phyloP scores from a whole-genome alignment of 2,113 vertebrate species.

The Emydura subglobosa region DNA sequence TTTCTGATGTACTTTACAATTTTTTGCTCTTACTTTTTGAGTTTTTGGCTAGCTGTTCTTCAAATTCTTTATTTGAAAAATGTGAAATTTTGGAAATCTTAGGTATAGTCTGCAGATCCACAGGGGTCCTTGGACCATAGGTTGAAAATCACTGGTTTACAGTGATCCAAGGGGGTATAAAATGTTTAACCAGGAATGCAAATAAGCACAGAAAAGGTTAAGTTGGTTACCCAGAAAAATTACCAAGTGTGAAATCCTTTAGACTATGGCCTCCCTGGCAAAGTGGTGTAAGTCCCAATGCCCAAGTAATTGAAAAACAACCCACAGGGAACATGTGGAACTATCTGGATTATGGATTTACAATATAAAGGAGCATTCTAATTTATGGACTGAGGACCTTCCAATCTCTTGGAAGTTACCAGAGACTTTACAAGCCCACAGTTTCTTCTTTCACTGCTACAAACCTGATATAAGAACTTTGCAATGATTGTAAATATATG shows the following conservation, averaged over 20 bases:
- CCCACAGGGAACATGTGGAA: neutral
- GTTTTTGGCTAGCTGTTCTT: no score
- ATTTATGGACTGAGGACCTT: no score
- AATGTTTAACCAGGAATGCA: neutral
- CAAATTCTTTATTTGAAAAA: no score
- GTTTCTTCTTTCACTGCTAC: no score
- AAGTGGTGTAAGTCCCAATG: neutral
- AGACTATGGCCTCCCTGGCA: constrained; percentile 15
- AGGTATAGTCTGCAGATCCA: neutral
- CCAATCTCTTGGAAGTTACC: no score
- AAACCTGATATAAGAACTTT: no score
- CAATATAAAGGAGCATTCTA: no score
- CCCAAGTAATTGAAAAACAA: constrained; percentile 1
- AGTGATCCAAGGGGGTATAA: neutral
- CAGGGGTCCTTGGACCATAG: neutral
- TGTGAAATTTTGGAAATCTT: neutral
- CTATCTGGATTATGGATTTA: no score
- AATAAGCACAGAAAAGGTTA: neutral
- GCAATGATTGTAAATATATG: no score
- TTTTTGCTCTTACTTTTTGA: no score
- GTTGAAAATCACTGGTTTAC: neutral
- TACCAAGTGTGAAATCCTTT: constrained; percentile 30
- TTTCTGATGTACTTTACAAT: no score
- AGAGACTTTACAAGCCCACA: no score
- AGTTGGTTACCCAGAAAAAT: neutral